These are phyloP conservation scores for Solea solea DNA, from an alignment of 2,113 vertebrate genomes.

Conservation along the genomic window DNA sequence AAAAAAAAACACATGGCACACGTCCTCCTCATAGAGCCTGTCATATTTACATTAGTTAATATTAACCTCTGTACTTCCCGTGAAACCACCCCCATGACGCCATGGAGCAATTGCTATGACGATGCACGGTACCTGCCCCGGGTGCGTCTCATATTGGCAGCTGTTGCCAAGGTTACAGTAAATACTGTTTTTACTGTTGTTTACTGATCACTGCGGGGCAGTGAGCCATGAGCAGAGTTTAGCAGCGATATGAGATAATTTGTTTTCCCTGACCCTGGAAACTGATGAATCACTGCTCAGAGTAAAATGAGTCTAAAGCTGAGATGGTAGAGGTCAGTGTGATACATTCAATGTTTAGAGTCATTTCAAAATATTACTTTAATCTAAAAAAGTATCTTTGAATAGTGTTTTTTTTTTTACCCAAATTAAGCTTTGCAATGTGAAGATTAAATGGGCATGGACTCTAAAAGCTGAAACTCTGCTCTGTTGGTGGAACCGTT, in stretches of 20 bases:
- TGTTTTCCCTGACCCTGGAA: slow-evolving; percentile 24
- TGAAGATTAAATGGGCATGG: too few species aligned
- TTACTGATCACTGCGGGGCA: slow-evolving; percentile 40
- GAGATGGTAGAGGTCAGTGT: background rate
- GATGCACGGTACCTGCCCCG: slow-evolving; percentile 25
- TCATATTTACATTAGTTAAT: slow-evolving; percentile 62
- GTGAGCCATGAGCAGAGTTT: background rate
- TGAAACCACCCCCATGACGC: background rate
- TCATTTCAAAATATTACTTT: background rate
- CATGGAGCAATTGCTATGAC: slow-evolving; percentile 33
- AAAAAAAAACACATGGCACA: background rate
- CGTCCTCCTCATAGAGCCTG: background rate
- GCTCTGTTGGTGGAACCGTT: background rate
- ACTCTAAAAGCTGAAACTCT: background rate
- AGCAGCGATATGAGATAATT: slow-evolving; percentile 19
- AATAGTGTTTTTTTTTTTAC: too few species aligned
- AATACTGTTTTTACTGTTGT: slow-evolving; percentile 55
- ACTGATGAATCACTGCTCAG: slow-evolving; percentile 8
- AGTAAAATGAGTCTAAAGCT: background rate
- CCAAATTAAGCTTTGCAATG: too few species aligned
- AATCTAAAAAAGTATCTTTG: background rate
- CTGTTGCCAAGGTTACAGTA: slow-evolving; percentile 52
- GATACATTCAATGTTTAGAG: background rate
- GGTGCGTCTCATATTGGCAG: slow-evolving; percentile 30
- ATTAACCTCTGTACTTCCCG: slow-evolving; percentile 58